Base-by-base conservation (phyloP, 2,113 vertebrate genomes). In the Planiliza haematocheilus region DNA sequence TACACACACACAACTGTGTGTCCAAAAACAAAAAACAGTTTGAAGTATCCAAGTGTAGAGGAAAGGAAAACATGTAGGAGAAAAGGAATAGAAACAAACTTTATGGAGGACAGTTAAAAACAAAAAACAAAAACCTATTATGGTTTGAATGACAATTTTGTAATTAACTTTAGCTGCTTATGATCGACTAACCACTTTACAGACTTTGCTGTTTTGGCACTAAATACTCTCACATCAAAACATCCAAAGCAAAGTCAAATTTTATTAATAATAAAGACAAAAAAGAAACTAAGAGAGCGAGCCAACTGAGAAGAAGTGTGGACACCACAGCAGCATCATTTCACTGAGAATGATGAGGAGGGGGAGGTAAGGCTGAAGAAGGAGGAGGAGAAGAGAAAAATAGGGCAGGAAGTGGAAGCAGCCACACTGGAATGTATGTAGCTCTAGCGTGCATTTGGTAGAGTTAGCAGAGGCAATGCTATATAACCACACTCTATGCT, bases 1-100 rank as follows among this genome's bases (percentile, higher is more conserved):
- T 71, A 55, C 77, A 21, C 65, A 51, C 75, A 61, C 60, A 46
- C 63, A 68, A 74, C 66, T 39, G 64, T 81, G 75, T 83, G 82
- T 85, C 55, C 67, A 65, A 77, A 74, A 75, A 58, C 74, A 39
- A 52, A 59, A 17, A 20, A 38, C 55, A 16, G 74, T 60, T 70
- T 45, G 14, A 86, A 83, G 65, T 51, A 63, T 53, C 63, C 75
- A 68, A 30, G 43, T 75, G 52, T 61, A 77, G 16, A 14, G 21
- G 43, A n/a, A n/a, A 71, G 37, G 60, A 60, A 73, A 70, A 67
- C 41, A n/a, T n/a, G n/a, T n/a, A n/a, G n/a, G n/a, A n/a, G n/a
- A n/a, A n/a, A n/a, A n/a, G n/a, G n/a, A n/a, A n/a, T n/a, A n/a
- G n/a, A n/a, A n/a, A n/a, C n/a, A n/a, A n/a, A n/a, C 24, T 30